phyloP scores from a whole-genome alignment of 2,113 vertebrate genomes.

The Pelusios castaneus region DNA sequence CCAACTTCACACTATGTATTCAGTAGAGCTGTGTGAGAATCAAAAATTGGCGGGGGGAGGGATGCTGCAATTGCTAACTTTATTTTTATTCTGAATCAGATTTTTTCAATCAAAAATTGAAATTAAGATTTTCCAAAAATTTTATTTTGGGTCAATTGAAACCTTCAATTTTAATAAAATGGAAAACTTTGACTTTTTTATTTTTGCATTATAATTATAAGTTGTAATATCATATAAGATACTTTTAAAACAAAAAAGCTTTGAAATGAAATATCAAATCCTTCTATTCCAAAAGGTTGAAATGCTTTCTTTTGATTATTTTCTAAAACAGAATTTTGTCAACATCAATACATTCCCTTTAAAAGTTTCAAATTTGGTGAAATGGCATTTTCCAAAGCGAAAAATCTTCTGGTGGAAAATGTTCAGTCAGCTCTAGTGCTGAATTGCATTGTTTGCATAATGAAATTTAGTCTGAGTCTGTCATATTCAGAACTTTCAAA shows the following conservation, averaged over 20 bases:
- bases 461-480: not conserved
- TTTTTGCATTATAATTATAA: not conserved
- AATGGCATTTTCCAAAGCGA: not conserved
- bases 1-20: not conserved
- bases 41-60: not conserved
- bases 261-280: not conserved
- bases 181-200: not conserved
- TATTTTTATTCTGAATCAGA: not conserved
- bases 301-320: not conserved
- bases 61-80: not conserved
- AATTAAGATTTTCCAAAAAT: not conserved
- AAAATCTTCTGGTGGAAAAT: not conserved
- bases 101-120: not conserved
- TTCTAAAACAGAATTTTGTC: not conserved
- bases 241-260: not conserved
- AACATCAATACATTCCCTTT: not conserved
- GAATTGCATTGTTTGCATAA: not conserved
- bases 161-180: not conserved
- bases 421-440: not conserved
- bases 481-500: not conserved
- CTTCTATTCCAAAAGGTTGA: not conserved
- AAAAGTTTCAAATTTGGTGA: not conserved
- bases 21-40: not conserved
- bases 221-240: not conserved
- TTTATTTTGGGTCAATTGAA: not conserved